Conservation (phyloP, 2,113 vertebrate genomes). For the Maylandia zebra region DNA sequence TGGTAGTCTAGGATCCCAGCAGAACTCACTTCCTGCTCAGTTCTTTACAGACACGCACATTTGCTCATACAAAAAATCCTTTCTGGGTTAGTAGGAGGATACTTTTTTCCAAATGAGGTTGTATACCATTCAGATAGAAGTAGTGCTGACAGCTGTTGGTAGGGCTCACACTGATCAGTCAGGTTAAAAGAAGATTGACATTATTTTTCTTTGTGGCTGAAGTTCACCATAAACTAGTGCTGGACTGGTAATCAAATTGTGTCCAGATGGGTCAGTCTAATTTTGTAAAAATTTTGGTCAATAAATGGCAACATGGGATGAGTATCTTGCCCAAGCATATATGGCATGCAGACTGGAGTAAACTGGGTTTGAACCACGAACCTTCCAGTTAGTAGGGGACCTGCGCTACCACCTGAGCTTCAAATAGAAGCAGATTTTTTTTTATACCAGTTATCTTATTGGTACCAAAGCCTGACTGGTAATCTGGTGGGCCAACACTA, state of each 20-base stretch:
- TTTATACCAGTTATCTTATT: not conserved
- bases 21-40: not conserved
- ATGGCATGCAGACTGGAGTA: not conserved
- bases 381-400: not conserved
- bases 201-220: not conserved
- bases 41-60: not conserved
- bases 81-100: not conserved
- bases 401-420: accelerated
- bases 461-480: not conserved
- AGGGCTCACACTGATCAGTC: not conserved
- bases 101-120: not conserved
- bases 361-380: not conserved
- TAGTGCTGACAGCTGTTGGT: not conserved
- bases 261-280: not conserved
- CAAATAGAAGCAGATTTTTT: not conserved
- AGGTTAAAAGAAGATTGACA: not conserved
- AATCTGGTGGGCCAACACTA: accelerated
- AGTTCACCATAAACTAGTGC: not conserved
- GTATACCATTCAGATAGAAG: not conserved
- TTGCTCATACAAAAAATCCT: not conserved
- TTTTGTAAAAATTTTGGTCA: accelerated
- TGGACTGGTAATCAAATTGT: not conserved
- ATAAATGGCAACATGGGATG: not conserved
- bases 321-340: not conserved
- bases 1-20: not conserved